Evolutionary conservation across 2,888 invertebrate species (phyloP).

Genomic region (Megalurothrips usitatus): DNA sequence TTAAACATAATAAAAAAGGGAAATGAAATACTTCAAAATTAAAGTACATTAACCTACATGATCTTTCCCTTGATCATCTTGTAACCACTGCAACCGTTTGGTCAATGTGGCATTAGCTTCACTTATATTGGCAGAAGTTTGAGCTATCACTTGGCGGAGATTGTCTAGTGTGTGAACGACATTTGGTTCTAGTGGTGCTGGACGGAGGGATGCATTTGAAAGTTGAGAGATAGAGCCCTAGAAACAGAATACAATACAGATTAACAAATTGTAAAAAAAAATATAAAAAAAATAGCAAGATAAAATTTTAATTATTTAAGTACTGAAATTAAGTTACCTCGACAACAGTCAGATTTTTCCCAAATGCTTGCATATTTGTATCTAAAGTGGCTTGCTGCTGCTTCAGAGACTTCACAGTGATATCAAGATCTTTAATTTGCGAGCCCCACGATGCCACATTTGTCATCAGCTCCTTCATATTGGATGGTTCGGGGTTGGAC

Average conservation of each 20-base stretch:
- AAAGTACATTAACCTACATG: constrained; percentile 44
- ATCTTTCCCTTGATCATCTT: constrained; percentile 47
- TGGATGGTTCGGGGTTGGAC: constrained; percentile 56
- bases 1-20: constrained; percentile 19
- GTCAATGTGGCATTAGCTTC: constrained; percentile 47
- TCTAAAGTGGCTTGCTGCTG: constrained; percentile 40
- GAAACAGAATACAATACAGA: background rate
- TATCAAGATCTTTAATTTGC: constrained; percentile 51
- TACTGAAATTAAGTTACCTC: constrained; percentile 38
- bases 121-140: constrained; percentile 43
- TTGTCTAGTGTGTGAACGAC: background rate
- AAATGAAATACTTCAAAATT: constrained; percentile 29
- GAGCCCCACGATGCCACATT: constrained; percentile 59
- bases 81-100: constrained; percentile 46
- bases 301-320: background rate
- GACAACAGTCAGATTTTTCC: constrained; percentile 40
- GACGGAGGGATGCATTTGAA: constrained; percentile 3
- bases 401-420: constrained; percentile 45
- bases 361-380: constrained; percentile 36
- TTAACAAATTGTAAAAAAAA: background rate
- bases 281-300: background rate
- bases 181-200: constrained; percentile 8
- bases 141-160: background rate
- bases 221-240: background rate
- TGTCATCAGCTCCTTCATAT: constrained; percentile 50